These are phyloP conservation scores for Harpagifer antarcticus DNA, from an alignment of 2,797 vertebrate species.

Conservation along the genomic window DNA sequence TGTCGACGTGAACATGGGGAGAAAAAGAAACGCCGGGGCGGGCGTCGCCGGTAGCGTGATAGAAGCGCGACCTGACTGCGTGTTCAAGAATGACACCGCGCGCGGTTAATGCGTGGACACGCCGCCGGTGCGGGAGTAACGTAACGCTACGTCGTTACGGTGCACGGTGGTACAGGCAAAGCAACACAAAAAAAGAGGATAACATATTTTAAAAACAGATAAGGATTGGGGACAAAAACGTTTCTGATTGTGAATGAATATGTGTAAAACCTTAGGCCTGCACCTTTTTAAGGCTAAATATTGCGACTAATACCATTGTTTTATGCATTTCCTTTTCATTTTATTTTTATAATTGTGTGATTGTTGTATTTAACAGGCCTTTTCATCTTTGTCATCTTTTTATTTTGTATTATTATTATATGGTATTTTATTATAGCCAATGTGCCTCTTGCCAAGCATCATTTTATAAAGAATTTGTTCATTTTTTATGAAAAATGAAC, in stretches of 20 bases:
- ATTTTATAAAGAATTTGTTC: neutral
- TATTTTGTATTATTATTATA: no score
- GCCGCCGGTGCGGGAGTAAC: conserved; percentile 56
- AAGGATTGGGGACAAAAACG: neutral
- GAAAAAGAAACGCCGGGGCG: conserved; percentile 23
- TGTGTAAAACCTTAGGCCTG: neutral
- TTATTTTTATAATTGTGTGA: neutral
- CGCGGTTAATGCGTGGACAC: conserved; percentile 69
- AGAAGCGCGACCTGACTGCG: conserved; percentile 86
- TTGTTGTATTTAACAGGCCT: neutral
- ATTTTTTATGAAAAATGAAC: neutral
- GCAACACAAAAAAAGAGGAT: no score
- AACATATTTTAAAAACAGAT: neutral
- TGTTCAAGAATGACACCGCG: conserved; percentile 84
- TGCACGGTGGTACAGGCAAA: neutral
- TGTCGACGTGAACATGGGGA: conserved; percentile 35
- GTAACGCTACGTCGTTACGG: conserved; percentile 51
- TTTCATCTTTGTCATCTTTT: neutral
- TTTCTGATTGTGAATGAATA: neutral
- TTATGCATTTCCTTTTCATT: neutral
- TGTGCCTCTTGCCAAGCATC: neutral
- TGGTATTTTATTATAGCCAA: neutral
- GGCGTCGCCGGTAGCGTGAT: conserved; percentile 77
- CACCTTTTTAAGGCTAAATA: no score
- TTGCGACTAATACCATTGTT: neutral